Percentiles rank a stretch among this genome's conserved stretches.
Conservation (phyloP, 2,888 invertebrate species). For the Microctonus brassicae region DNA sequence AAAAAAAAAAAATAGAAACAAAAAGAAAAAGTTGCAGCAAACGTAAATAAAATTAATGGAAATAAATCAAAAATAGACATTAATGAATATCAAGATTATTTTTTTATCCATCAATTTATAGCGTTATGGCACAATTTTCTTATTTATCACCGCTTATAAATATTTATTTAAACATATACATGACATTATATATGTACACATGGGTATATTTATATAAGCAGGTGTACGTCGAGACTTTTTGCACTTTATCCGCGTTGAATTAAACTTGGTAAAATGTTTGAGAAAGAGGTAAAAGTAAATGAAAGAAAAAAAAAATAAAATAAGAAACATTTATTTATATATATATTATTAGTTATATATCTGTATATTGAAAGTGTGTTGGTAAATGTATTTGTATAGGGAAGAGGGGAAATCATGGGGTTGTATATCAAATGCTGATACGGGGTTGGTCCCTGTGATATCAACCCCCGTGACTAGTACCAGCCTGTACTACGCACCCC, state of each 20-base stretch:
- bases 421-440: conserved; percentile 49
- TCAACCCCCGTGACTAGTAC: conserved; percentile 48
- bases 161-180: conserved; percentile 3
- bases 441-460: conserved; percentile 41
- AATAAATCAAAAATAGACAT: conserved; percentile 45
- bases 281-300: conserved; percentile 20
- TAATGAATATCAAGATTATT: conserved; percentile 36
- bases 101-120: not conserved
- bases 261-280: conserved; percentile 46
- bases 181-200: too few species aligned
- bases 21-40: not conserved
- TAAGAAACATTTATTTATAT: conserved; percentile 2
- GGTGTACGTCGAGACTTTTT: conserved; percentile 32
- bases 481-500: conserved; percentile 58
- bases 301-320: conserved; percentile 32
- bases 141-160: not conserved
- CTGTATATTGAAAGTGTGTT: not conserved
- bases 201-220: conserved; percentile 39
- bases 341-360: not conserved
- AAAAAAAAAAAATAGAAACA: not conserved
- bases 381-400: conserved; percentile 32
- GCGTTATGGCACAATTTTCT: conserved; percentile 10
- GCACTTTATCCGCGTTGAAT: conserved; percentile 34
- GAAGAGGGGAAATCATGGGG: conserved; percentile 37
- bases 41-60: not conserved